A percentile compares a stretch with the other conserved stretches of the same genome.
These are phyloP conservation scores for Ashinkailepas kermadecensis DNA, from an alignment of 2,888 invertebrate genomes.

Conservation along the genomic window DNA sequence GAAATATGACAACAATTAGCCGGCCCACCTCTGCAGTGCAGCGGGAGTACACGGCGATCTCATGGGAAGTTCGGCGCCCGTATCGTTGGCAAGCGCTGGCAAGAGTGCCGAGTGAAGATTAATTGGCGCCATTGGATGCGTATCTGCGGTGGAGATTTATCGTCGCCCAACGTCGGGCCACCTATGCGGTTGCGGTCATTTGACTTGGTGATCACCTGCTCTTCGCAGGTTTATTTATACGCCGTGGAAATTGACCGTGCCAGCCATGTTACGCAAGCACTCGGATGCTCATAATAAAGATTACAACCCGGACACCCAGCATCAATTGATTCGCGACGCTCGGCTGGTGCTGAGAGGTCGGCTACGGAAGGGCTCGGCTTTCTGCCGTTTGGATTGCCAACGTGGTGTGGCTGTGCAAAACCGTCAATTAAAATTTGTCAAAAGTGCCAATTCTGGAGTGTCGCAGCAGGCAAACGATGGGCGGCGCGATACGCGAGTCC, in stretches of 20 bases:
- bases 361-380: neutral
- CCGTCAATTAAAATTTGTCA: slow-evolving; percentile 13
- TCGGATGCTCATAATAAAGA: neutral
- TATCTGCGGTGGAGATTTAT: neutral
- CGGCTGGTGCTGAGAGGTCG: neutral
- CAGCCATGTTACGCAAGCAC: neutral
- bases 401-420: neutral
- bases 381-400: neutral
- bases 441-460: neutral
- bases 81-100: neutral
- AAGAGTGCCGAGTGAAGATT: neutral
- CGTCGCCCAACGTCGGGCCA: neutral
- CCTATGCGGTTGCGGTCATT: neutral
- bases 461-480: neutral
- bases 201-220: neutral
- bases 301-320: neutral
- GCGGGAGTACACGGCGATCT: neutral
- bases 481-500: neutral
- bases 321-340: neutral
- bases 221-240: neutral
- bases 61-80: neutral
- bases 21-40: neutral
- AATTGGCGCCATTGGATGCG: neutral
- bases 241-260: neutral
- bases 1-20: slow-evolving; percentile 9